Percentiles rank a stretch among this genome's conserved stretches.
Conservation (phyloP, 2,888 invertebrate species). For the Watsonalla binaria region DNA sequence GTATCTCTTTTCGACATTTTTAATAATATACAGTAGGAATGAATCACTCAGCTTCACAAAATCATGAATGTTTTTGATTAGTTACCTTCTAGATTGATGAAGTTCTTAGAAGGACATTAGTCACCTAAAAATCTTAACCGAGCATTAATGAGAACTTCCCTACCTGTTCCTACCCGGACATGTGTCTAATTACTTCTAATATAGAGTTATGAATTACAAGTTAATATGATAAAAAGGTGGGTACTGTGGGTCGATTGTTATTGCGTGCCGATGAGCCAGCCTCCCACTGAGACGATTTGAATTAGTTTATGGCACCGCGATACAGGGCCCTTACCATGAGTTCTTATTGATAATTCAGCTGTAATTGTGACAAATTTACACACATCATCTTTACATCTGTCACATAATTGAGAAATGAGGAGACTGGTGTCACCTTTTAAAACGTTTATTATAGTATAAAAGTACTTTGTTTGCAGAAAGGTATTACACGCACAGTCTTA, state of each 20-base stretch:
- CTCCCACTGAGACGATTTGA: constrained; percentile 49
- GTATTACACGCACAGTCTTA: too few relatives aligned
- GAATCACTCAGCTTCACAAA: not conserved
- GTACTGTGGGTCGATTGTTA: constrained; percentile 39
- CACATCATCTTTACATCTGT: too few relatives aligned
- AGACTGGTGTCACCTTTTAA: too few relatives aligned
- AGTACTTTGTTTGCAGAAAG: too few relatives aligned
- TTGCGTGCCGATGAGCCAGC: constrained; percentile 46
- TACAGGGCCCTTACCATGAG: constrained; percentile 7
- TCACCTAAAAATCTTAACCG: not conserved
- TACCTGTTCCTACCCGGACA: not conserved
- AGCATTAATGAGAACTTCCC: not conserved
- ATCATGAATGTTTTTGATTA: too few relatives aligned
- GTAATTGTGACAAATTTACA: too few relatives aligned
- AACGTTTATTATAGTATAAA: too few relatives aligned
- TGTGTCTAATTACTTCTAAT: constrained; percentile 12
- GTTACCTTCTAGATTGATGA: too few relatives aligned
- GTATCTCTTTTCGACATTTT: too few relatives aligned
- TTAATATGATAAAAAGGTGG: constrained; percentile 19
- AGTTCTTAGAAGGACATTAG: too few relatives aligned
- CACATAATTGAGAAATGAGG: too few relatives aligned
- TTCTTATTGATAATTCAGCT: constrained; percentile 1
- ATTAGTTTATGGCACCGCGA: constrained; percentile 40
- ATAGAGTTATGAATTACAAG: constrained; percentile 17
- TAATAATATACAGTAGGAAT: too few relatives aligned